Percentiles rank a stretch among this genome's conserved stretches.
Conservation (phyloP, 2,113 vertebrate species). For the Capreolus pygargus region DNA sequence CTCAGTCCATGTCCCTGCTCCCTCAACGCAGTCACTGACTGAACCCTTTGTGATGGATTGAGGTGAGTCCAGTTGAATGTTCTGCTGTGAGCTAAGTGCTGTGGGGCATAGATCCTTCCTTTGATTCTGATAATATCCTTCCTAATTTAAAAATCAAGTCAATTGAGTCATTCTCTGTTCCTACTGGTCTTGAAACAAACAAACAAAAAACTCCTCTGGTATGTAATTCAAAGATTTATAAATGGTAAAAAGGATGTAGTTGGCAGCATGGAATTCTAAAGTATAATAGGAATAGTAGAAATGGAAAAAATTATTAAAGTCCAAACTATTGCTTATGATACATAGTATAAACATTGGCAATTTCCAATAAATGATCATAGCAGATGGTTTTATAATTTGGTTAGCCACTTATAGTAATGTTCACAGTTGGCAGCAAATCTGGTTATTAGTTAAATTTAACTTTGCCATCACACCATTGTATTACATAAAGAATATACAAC, state of each 20-base stretch:
- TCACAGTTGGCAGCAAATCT: background rate
- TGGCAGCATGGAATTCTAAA: background rate
- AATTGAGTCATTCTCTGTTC: background rate
- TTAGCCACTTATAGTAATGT: background rate
- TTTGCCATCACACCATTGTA: background rate
- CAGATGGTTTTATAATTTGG: conserved; percentile 1
- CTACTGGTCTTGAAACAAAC: background rate
- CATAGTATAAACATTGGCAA: background rate
- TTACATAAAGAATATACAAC: background rate
- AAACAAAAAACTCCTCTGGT: background rate
- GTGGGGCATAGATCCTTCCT: background rate
- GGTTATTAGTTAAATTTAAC: conserved; percentile 13
- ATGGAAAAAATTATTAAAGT: background rate
- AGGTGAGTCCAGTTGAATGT: background rate
- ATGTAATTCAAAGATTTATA: background rate
- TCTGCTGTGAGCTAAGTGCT: background rate
- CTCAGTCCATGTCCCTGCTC: background rate
- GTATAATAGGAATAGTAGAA: background rate
- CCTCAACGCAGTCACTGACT: background rate
- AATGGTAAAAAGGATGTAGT: background rate
- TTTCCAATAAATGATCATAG: background rate
- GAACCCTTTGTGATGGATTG: background rate
- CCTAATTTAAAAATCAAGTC: background rate
- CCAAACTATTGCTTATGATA: background rate
- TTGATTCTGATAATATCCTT: background rate